phyloP scores from a whole-genome alignment of 2,113 vertebrate genomes.

The Bettongia penicillata region DNA sequence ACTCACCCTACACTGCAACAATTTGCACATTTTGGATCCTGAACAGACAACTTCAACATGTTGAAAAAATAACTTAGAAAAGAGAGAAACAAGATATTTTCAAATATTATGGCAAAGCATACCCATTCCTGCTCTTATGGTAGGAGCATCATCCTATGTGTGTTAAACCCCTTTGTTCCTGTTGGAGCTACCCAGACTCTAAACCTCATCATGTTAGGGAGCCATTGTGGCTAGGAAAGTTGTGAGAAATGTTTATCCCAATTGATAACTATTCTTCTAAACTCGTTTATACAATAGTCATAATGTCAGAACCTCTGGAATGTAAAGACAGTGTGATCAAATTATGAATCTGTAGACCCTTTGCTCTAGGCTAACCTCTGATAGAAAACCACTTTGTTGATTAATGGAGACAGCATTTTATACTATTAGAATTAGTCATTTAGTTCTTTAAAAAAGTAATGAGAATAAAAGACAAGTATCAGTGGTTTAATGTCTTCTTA shows the following conservation, averaged over 20 bases:
- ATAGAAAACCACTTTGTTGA: background rate
- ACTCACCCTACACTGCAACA: background rate
- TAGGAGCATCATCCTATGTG: accelerated
- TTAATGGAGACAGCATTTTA: background rate
- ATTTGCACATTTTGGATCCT: background rate
- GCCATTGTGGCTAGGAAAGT: background rate
- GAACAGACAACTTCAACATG: background rate
- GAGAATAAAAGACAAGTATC: background rate
- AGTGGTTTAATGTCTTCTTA: background rate
- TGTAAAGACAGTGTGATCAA: constrained; percentile 41
- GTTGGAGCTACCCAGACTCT: background rate
- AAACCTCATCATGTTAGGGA: background rate
- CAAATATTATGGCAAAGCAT: background rate
- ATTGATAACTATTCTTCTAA: background rate
- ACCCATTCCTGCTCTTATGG: accelerated
- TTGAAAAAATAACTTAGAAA: background rate
- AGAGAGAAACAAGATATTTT: background rate
- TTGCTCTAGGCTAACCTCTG: background rate
- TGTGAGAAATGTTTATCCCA: background rate
- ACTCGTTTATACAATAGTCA: constrained; percentile 40
- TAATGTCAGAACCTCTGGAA: constrained; percentile 12
- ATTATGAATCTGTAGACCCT: background rate
- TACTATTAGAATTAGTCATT: background rate
- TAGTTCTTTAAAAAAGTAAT: background rate
- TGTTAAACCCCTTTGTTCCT: background rate